Evolutionary conservation across 2,888 invertebrate genomes (phyloP).

Genomic region (Pyrrhosoma nymphula): DNA sequence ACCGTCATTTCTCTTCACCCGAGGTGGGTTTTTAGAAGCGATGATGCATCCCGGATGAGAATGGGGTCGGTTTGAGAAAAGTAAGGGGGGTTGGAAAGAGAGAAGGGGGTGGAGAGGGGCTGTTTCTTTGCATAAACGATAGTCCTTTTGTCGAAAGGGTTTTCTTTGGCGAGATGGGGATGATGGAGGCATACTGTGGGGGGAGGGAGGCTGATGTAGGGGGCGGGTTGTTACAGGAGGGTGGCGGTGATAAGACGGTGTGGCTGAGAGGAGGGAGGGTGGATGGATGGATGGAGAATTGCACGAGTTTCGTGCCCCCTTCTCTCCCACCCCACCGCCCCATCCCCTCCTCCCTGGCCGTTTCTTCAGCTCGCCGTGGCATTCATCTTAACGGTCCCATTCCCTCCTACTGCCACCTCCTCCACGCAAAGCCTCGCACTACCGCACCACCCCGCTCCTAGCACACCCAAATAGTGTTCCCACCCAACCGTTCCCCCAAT

Average conservation of each 20-base stretch:
- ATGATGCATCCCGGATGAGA: not conserved
- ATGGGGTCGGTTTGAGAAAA: not conserved
- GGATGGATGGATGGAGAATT: not conserved
- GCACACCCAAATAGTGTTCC: not conserved
- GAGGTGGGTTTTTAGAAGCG: not conserved
- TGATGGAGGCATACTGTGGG: not conserved
- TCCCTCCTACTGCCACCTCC: not conserved
- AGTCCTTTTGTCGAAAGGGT: conserved; percentile 10
- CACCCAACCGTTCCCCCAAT: not conserved
- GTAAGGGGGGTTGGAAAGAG: not conserved
- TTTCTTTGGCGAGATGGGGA: not conserved
- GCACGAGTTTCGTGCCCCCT: not conserved
- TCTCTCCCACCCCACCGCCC: not conserved
- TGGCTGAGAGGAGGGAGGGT: not conserved
- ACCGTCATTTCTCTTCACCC: not conserved
- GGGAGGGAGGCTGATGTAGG: not conserved
- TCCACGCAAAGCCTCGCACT: not conserved
- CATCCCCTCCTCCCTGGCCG: not conserved
- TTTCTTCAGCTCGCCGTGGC: not conserved
- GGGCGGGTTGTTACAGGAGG: too few relatives aligned
- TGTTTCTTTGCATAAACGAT: conserved; percentile 46
- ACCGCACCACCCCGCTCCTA: not conserved
- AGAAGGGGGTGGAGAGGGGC: not conserved
- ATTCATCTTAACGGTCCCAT: not conserved
- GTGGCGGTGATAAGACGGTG: not conserved